Base-by-base conservation (phyloP, 2,888 invertebrate genomes). In the Empis stercorea region DNA sequence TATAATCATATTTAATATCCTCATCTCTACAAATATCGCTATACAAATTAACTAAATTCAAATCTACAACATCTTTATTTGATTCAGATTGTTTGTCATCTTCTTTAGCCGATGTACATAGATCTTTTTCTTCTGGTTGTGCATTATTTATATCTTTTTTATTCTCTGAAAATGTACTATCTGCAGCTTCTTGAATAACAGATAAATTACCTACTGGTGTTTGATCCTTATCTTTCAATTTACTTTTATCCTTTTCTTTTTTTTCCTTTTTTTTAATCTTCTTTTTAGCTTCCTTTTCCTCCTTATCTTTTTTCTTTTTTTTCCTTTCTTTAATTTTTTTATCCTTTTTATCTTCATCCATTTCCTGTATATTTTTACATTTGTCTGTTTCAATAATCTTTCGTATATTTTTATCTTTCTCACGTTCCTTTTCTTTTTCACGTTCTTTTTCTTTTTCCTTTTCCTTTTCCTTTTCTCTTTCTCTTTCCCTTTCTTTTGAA, bases 321-420 rank as follows among this genome's bases (percentile, higher is more conserved):
- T 73, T 65, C 59, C 73, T 75, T 51, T 64, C 65, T 54, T 76
- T 75, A 56, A 76, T 76, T 15, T 34, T 34, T 34, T 34, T 34
- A 34, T 34, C 34, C 7, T 34, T 34, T 34, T n/a, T 34, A 7
- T 34, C 34, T 10, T 34, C 34, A 34, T 13, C 4, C 2, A n/a
- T 7, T n/a, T 34, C 34, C 13, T 34, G 34, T 34, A 13, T n/a
- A 15, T 5, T 69, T 57, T 71, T 57, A 13, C 7, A 27, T 27
- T 34, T 34, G 13, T 34, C 34, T 13, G 2, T n/a, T 34, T 34
- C 34, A 34, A 7, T n/a, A 34, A n/a, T 5, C n/a, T 34, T n/a
- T 13, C n/a, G 34, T 34, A 13, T 13, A 15, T 4, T 70, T 57
- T 71, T 57, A n/a, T 56, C 56, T 44, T 57, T 57, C n/a, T 64